Evolutionary conservation across 2,113 vertebrate species (phyloP).

Genomic region (Odocoileus virginianus): DNA sequence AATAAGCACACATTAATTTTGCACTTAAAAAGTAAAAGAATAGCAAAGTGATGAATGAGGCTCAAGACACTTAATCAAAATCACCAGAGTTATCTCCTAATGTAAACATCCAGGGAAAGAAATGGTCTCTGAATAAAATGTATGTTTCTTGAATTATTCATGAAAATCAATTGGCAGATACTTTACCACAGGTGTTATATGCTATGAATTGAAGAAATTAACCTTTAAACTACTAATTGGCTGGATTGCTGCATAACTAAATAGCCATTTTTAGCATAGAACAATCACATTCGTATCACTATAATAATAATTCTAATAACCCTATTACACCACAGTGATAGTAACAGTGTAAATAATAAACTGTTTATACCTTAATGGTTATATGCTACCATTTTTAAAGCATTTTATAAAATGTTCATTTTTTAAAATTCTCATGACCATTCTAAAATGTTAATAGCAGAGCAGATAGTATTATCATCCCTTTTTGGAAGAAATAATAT

Average conservation of each 20-base stretch:
- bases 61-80: background rate
- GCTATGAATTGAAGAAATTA: constrained; percentile 19
- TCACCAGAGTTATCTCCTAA: background rate
- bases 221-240: constrained; percentile 10
- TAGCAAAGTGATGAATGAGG: background rate
- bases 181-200: constrained; percentile 14
- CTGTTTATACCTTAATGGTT: background rate
- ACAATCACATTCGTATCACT: background rate
- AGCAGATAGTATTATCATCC: background rate
- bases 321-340: background rate
- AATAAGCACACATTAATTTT: background rate
- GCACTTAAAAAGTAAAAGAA: background rate
- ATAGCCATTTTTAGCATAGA: background rate
- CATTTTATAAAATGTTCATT: background rate
- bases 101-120: constrained; percentile 7
- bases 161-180: constrained; percentile 25
- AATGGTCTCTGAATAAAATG: constrained; percentile 1
- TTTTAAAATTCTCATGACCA: background rate
- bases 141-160: constrained; percentile 41
- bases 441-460: background rate
- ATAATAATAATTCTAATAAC: background rate
- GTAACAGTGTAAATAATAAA: background rate
- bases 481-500: background rate
- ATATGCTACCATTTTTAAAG: background rate
- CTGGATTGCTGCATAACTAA: constrained; percentile 3